Evolutionary conservation across 2,888 invertebrate species (phyloP).

Genomic region (Diadromus collaris): DNA sequence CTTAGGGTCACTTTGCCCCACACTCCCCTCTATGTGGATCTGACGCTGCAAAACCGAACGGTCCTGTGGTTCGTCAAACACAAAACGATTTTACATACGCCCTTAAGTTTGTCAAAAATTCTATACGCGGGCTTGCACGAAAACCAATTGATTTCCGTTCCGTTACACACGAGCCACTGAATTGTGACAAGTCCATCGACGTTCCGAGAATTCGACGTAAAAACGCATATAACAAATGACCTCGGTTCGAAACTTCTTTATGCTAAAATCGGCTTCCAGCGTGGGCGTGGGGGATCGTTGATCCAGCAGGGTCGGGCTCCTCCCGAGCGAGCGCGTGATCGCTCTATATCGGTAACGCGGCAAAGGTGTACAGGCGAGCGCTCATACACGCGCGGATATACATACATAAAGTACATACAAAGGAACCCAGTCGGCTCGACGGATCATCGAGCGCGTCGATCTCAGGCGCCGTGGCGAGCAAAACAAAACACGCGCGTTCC

Average conservation of each 20-base stretch:
- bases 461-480: conserved; percentile 38
- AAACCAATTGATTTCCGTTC: conserved; percentile 7
- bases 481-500: background rate
- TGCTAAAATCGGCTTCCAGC: conserved; percentile 44
- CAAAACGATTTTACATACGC: background rate
- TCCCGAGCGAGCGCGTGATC: conserved; percentile 24
- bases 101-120: background rate
- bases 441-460: conserved; percentile 53
- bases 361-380: conserved; percentile 3
- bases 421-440: conserved; percentile 26
- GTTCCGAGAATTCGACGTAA: conserved; percentile 3
- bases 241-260: conserved; percentile 5
- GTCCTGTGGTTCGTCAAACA: background rate
- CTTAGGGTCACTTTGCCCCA: too few species aligned
- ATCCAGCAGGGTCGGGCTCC: conserved; percentile 41
- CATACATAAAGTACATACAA: conserved; percentile 1
- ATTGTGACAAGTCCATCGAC: conserved; percentile 7
- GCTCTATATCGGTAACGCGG: conserved; percentile 34
- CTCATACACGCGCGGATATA: background rate
- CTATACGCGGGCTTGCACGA: background rate
- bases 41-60: too few species aligned
- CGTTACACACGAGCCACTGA: conserved; percentile 8
- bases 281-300: conserved; percentile 45
- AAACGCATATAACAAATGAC: conserved; percentile 12
- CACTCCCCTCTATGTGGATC: too few species aligned